These are phyloP conservation scores for Drosophila multiciliata DNA, from an alignment of 2,888 invertebrate genomes.

Conservation along the genomic window DNA sequence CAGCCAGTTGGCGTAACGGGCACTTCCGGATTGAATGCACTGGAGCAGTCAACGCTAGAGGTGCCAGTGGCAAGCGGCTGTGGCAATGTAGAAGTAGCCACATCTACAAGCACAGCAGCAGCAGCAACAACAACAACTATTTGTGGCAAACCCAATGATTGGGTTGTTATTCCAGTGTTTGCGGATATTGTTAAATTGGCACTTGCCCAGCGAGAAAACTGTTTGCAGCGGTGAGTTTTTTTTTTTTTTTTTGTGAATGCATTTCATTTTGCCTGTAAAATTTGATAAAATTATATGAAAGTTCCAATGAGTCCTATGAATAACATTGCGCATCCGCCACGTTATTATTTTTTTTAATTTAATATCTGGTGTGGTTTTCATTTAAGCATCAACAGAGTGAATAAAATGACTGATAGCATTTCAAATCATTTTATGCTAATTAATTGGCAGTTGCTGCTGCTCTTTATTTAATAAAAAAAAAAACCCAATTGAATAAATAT, in stretches of 20 bases:
- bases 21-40: slow-evolving; percentile 69
- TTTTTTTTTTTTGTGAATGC: not conserved
- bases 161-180: slow-evolving; percentile 85
- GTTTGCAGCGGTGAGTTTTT: slow-evolving; percentile 83
- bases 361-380: slow-evolving; percentile 25
- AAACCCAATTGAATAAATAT: not conserved
- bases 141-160: slow-evolving; percentile 83
- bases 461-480: no score
- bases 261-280: slow-evolving; percentile 5
- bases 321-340: slow-evolving; percentile 37
- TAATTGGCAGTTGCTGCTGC: not conserved
- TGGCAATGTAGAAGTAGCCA: slow-evolving; percentile 11
- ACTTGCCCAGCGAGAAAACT: slow-evolving; percentile 84
- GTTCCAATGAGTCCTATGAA: slow-evolving; percentile 21
- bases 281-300: slow-evolving; percentile 15
- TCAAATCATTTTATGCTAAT: slow-evolving; percentile 1
- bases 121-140: slow-evolving; percentile 39
- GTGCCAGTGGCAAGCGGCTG: slow-evolving; percentile 19
- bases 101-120: not conserved
- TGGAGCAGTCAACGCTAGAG: slow-evolving; percentile 26
- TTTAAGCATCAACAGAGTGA: slow-evolving; percentile 55
- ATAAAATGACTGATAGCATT: slow-evolving; percentile 5
- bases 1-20: slow-evolving; percentile 48
- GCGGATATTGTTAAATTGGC: slow-evolving; percentile 85
- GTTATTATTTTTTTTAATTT: not conserved